phyloP scores from a whole-genome alignment of 2,888 invertebrate species.

The Rotaria sp. region DNA sequence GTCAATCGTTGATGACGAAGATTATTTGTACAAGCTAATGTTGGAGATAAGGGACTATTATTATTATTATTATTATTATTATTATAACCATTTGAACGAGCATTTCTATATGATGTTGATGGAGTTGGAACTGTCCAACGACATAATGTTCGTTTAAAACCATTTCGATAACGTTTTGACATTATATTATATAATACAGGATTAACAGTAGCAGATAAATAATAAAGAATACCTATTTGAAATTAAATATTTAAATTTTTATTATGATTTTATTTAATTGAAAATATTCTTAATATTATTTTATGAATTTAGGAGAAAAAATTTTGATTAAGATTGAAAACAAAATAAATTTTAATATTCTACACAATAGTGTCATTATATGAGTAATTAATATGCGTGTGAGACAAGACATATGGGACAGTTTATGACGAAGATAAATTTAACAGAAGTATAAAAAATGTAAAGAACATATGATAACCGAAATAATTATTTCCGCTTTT shows the following conservation, averaged over 20 bases:
- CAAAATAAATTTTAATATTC: too few species aligned
- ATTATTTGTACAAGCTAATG: neutral
- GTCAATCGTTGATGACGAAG: neutral
- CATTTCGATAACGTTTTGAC: constrained; percentile 84
- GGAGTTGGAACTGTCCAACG: constrained; percentile 11
- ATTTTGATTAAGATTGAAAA: too few species aligned
- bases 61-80: neutral
- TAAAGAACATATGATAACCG: too few species aligned
- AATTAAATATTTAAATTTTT: too few species aligned
- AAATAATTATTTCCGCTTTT: too few species aligned
- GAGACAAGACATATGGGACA: too few species aligned
- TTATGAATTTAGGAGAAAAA: too few species aligned
- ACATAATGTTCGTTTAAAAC: constrained; percentile 65
- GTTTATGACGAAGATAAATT: too few species aligned
- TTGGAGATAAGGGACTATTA: neutral
- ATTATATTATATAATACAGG: constrained; percentile 86
- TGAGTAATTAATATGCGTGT: neutral
- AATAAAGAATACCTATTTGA: constrained; percentile 73
- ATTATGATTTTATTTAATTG: too few species aligned
- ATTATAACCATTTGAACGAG: neutral
- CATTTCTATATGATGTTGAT: neutral
- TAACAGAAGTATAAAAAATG: too few species aligned
- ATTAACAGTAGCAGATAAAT: constrained; percentile 82
- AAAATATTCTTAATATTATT: too few species aligned
- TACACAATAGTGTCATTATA: neutral